Percentiles rank a stretch among this genome's conserved stretches.
Conservation (phyloP, 2,797 vertebrate species). For the Xiphophorus birchmanni region DNA sequence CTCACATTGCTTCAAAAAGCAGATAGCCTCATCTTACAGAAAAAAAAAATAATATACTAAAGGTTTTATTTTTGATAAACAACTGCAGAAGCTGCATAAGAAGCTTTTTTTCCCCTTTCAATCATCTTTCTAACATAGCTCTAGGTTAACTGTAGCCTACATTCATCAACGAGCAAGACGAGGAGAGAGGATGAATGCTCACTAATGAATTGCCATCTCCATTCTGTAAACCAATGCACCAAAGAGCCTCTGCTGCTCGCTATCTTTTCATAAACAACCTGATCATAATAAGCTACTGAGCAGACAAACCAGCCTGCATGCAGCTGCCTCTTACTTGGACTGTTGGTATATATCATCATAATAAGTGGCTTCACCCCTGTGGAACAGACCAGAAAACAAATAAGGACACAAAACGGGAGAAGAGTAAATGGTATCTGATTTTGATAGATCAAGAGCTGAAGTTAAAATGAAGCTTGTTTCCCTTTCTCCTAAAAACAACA, state of each 20-base stretch:
- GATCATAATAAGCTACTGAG: constrained; percentile 18
- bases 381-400: constrained; percentile 57
- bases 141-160: constrained; percentile 33
- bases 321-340: constrained; percentile 80
- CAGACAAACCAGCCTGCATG: constrained; percentile 52
- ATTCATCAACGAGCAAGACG: constrained; percentile 29
- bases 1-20: constrained; percentile 40
- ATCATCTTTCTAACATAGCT: constrained; percentile 11
- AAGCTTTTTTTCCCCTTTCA: constrained; percentile 18
- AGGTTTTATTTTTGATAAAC: constrained; percentile 23
- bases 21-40: constrained; percentile 7
- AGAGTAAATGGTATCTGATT: background rate
- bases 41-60: background rate
- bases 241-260: constrained; percentile 17
- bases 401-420: constrained; percentile 19
- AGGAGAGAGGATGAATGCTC: constrained; percentile 29
- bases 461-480: background rate
- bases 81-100: constrained; percentile 22
- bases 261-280: constrained; percentile 16
- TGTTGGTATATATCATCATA: constrained; percentile 76
- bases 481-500: background rate
- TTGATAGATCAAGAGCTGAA: background rate
- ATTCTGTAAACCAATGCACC: constrained; percentile 25
- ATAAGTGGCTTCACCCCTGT: constrained; percentile 75
- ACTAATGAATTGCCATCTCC: constrained; percentile 34